Evolutionary conservation across 1,140 invertebrate species (phyloP).

Genomic region (Paramacrobiotus metropolitanus): DNA sequence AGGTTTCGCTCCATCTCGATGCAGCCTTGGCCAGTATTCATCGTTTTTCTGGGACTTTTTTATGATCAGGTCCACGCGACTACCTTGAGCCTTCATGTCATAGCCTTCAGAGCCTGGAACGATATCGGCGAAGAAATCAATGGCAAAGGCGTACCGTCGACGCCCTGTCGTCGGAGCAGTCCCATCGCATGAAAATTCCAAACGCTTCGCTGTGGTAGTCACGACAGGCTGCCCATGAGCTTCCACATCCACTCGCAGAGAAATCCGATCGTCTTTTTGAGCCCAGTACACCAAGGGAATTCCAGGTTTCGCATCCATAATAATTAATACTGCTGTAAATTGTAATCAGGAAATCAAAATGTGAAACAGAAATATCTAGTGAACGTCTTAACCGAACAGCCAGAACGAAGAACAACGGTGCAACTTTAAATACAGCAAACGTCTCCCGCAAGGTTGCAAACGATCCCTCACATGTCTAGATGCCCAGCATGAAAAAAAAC

Average conservation of each 20-base stretch:
- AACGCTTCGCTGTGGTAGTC: not conserved
- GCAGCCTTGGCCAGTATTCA: not conserved
- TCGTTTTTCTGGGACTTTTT: not conserved
- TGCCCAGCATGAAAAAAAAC: no score
- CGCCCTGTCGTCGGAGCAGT: not conserved
- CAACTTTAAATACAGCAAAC: no score
- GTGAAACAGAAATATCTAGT: no score
- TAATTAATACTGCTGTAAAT: no score
- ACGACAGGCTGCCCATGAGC: not conserved
- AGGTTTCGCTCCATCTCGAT: not conserved
- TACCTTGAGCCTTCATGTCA: not conserved
- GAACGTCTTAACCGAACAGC: no score
- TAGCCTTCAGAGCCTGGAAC: not conserved
- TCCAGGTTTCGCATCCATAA: not conserved
- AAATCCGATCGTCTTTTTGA: not conserved
- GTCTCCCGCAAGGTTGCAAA: no score
- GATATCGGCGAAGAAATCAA: not conserved
- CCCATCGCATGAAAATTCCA: not conserved
- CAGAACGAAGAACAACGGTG: no score
- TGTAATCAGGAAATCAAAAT: no score
- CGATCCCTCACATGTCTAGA: no score
- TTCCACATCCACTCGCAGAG: not conserved
- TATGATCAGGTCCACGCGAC: not conserved
- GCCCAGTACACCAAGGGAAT: conserved; percentile 1
- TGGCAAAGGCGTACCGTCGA: not conserved